A percentile compares a stretch with the other conserved stretches of the same genome.
Evolutionary conservation across 1,140 invertebrate genomes (phyloP).

Genomic region (Vanessa atalanta): DNA sequence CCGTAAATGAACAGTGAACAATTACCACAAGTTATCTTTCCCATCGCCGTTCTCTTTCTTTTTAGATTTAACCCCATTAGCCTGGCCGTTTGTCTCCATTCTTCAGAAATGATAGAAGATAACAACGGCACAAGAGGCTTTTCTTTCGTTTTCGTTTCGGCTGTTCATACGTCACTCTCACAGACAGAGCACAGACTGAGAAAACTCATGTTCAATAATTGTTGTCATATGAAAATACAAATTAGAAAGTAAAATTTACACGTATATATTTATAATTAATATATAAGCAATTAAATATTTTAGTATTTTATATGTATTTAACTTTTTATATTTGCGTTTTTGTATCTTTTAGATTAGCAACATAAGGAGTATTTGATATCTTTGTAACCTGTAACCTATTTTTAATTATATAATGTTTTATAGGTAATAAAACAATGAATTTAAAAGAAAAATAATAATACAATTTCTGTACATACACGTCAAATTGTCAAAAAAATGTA

Average conservation of each 20-base stretch:
- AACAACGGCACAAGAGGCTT: constrained; percentile 81
- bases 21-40: constrained; percentile 86
- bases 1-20: constrained; percentile 70
- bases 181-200: constrained; percentile 55
- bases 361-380: no score
- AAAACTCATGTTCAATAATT: constrained; percentile 35
- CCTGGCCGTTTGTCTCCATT: constrained; percentile 82
- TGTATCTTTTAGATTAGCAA: no score
- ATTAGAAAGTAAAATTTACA: not conserved
- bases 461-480: no score
- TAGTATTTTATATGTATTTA: no score
- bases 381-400: no score
- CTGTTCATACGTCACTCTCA: constrained; percentile 80
- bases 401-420: no score
- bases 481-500: no score
- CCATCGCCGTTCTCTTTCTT: constrained; percentile 83
- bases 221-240: constrained; percentile 21
- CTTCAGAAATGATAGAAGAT: constrained; percentile 79
- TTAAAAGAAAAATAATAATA: no score
- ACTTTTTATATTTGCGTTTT: no score
- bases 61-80: constrained; percentile 83
- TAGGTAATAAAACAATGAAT: no score
- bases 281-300: no score
- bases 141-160: constrained; percentile 80
- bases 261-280: not conserved